Base-by-base conservation (phyloP, 2,797 vertebrate genomes). In the Alca torda region DNA sequence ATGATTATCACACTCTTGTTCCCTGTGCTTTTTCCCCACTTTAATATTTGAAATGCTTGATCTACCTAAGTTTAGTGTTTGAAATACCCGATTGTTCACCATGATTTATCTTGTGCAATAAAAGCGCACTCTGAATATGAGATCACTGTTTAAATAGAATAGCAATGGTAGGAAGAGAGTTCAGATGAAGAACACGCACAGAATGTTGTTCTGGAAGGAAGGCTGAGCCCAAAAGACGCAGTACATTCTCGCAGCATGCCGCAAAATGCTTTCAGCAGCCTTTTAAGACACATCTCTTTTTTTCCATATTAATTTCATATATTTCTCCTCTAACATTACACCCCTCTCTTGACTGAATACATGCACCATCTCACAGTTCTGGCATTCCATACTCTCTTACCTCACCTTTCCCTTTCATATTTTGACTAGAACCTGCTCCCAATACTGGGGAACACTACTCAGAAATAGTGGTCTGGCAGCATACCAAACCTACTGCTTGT, bases 1-100 rank as follows among this genome's bases (percentile, higher is more conserved):
- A 82, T 89, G 59, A 92, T 86, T 92, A 90, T 90, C 73, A 48
- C 50, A 61, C 46, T 57, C 89, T 61, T 88, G 87, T 91, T 90
- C 63, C 77, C 53, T 31, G 14, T 19, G 56, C 65, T 94, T 94
- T 90, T 90, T 50, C 64, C 61, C 37, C 69, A 31, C 76, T 94
- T 95, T 67, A 95, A 91, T 96, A 97, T 95, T 95, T 97, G 92
- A 96, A 95, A 96, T 80, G 53, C 70, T 67, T 94, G 82, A 95
- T 94, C 92, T 93, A 91, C 60, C 50, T 50, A 88, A 89, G 85
- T 93, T 95, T 88, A 89, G 92, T 65, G 74, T 96, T 96, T 94
- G 87, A 96, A 97, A 97, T 91, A 84, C 76, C 91, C 96, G 78
- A 89, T 94, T 80, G 77, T 90, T 95, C 92, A 92, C 94, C 43